Percentiles rank a stretch among this genome's conserved stretches.
Evolutionary conservation across 2,888 invertebrate species (phyloP).

Genomic region (Ephialtes manifestator): DNA sequence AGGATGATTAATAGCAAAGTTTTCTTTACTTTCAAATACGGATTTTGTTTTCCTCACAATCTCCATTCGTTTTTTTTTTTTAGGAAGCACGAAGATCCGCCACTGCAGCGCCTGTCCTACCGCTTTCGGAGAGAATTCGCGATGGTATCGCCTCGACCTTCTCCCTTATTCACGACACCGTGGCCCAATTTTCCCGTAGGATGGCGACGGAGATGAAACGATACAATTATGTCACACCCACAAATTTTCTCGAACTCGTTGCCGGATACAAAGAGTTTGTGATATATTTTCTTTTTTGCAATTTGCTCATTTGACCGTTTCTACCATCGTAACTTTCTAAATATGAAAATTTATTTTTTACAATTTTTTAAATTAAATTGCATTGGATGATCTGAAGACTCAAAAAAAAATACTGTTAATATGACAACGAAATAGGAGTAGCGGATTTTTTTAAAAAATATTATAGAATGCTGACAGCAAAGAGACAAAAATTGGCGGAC

Average conservation of each 20-base stretch:
- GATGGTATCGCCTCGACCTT: slow-evolving; percentile 91
- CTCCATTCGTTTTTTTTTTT: slow-evolving; percentile 63
- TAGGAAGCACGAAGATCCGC: slow-evolving; percentile 78
- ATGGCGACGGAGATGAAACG: slow-evolving; percentile 93
- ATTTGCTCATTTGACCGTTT: background rate
- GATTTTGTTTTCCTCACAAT: slow-evolving; percentile 12
- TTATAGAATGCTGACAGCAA: slow-evolving; percentile 90
- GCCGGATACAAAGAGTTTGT: slow-evolving; percentile 93
- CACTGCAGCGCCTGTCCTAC: slow-evolving; percentile 70
- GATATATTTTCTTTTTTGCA: background rate
- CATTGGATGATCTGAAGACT: background rate
- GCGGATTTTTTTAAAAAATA: background rate
- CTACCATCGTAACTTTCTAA: background rate
- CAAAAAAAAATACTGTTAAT: background rate
- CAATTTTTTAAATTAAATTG: background rate
- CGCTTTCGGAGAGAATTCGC: slow-evolving; percentile 88
- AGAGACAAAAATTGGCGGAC: slow-evolving; percentile 90
- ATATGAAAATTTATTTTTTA: background rate
- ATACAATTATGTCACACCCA: slow-evolving; percentile 95
- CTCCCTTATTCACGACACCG: slow-evolving; percentile 94
- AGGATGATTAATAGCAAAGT: slow-evolving; percentile 34
- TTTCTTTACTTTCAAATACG: slow-evolving; percentile 10
- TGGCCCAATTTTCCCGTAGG: slow-evolving; percentile 90
- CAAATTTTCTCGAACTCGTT: slow-evolving; percentile 95
- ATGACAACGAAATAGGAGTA: background rate